Base-by-base conservation (phyloP, 1,140 invertebrate genomes). In the Lamellibrachia luymesi region DNA sequence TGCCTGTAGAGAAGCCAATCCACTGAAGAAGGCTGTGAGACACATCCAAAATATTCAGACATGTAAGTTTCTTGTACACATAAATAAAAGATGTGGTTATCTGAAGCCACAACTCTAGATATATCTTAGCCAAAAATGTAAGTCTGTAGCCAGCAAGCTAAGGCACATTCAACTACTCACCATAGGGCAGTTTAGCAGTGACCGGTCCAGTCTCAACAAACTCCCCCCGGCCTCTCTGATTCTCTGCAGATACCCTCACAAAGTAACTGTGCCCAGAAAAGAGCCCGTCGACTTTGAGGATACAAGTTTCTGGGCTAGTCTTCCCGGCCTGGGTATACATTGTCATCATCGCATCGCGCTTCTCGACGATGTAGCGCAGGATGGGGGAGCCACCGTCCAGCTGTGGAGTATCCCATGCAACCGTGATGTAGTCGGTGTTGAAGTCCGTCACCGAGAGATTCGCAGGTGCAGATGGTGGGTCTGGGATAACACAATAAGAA, bases 181-280 rank as follows among this genome's bases (percentile, higher is more conserved):
- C 92, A 93, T 91, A 94, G 91, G 93, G 93, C 90, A 93, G 52
- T 90, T 91, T 94, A 51, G 93, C 93, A 80, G 51, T 91, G 52
- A 80, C 27, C 50, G 93, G 91, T 64, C 93, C 89, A 51, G n/a
- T 94, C 92, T 94, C 92, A n/a, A 80, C 56, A 51, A 90, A 50
- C 51, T 25, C 27, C 80, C 93, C 93, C 90, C 93, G 90, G n/a
- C 93, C 93, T 51, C 93, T 92, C 52, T 93, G 51, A 92, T 94
- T 94, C 50, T 93, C 92, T 38, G 92, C 93, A 80, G 91, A 50
- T 38, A 94, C 92, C 50, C 99, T 97, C 97, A 99, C 99, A 95
- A 99, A 98, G 96, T 99, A 99, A 95, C 98, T 98, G 94, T 99
- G 98, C 94, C 98, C 98, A 97, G 99, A 98, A 92, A 97, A 98